Conservation (phyloP, 2,888 invertebrate genomes). For the Drosophila prostipennis region DNA sequence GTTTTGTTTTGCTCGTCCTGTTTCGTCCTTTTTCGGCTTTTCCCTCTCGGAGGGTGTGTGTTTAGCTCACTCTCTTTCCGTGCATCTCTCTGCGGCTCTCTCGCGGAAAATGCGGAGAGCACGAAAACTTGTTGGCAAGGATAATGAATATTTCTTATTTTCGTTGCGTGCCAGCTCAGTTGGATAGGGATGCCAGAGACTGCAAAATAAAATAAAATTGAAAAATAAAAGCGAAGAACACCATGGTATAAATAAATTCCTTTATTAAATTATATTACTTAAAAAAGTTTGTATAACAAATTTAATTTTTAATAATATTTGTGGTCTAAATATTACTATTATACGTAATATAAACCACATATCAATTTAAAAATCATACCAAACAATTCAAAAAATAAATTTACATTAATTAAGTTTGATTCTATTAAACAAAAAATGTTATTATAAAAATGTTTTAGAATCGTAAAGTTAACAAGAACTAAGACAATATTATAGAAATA, state of each 20-base stretch:
- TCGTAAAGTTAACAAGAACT: too few relatives aligned
- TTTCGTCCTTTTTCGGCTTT: slow-evolving; percentile 54
- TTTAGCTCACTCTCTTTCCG: slow-evolving; percentile 6
- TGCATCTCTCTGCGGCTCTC: slow-evolving; percentile 10
- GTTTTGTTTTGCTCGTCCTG: slow-evolving; percentile 75
- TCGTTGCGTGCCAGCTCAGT: slow-evolving; percentile 19
- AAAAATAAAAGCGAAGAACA: neutral
- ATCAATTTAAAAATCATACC: too few relatives aligned
- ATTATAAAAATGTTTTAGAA: too few relatives aligned
- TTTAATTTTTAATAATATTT: too few relatives aligned
- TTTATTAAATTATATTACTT: neutral
- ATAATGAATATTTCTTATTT: slow-evolving; percentile 47
- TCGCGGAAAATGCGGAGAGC: slow-evolving; percentile 44
- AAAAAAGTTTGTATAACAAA: too few relatives aligned
- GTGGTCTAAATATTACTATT: too few relatives aligned
- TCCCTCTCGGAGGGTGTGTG: slow-evolving; percentile 19
- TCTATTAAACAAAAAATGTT: too few relatives aligned
- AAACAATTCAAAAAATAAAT: too few relatives aligned
- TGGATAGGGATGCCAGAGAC: slow-evolving; percentile 45
- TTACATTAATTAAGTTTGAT: too few relatives aligned
- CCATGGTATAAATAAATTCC: neutral
- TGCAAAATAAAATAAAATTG: neutral
- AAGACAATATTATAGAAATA: too few relatives aligned
- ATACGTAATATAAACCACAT: too few relatives aligned
- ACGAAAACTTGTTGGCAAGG: slow-evolving; percentile 68